Percentiles rank a stretch among this genome's conserved stretches.
Evolutionary conservation across 2,113 vertebrate species (phyloP).

Genomic region (Colinus virginianus): DNA sequence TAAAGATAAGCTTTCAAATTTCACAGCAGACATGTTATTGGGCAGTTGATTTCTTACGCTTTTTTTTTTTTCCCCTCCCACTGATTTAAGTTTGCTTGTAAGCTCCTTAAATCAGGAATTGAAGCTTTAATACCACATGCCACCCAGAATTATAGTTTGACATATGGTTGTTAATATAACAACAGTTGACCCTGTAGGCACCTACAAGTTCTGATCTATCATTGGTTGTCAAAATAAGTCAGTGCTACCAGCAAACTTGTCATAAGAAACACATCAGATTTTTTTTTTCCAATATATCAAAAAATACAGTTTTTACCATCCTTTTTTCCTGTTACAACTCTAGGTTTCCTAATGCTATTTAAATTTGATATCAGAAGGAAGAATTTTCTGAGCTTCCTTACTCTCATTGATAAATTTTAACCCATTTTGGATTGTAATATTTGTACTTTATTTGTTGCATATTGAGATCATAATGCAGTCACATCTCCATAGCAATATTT

Average conservation of each 20-base stretch:
- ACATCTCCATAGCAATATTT: not conserved
- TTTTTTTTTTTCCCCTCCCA: not conserved
- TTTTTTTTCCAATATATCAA: not conserved
- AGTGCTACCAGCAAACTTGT: not conserved
- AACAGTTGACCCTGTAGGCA: not conserved
- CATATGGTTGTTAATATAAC: constrained; percentile 12
- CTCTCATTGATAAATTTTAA: not conserved
- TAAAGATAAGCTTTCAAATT: not conserved
- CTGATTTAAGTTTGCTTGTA: not conserved
- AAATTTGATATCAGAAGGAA: not conserved
- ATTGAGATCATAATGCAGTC: not conserved
- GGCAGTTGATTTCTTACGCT: not conserved
- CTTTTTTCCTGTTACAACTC: not conserved
- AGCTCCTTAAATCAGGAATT: constrained; percentile 13
- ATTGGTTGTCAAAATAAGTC: not conserved
- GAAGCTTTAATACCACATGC: not conserved
- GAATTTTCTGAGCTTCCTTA: not conserved
- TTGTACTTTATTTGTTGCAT: not conserved
- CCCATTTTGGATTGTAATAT: not conserved
- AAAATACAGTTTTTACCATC: not conserved
- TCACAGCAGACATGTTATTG: not conserved
- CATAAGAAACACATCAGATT: not conserved
- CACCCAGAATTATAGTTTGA: constrained; percentile 4
- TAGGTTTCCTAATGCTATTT: not conserved
- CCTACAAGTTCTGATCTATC: constrained; percentile 25